Base-by-base conservation (phyloP, 1,140 invertebrate genomes). In the Aplysia californica region DNA sequence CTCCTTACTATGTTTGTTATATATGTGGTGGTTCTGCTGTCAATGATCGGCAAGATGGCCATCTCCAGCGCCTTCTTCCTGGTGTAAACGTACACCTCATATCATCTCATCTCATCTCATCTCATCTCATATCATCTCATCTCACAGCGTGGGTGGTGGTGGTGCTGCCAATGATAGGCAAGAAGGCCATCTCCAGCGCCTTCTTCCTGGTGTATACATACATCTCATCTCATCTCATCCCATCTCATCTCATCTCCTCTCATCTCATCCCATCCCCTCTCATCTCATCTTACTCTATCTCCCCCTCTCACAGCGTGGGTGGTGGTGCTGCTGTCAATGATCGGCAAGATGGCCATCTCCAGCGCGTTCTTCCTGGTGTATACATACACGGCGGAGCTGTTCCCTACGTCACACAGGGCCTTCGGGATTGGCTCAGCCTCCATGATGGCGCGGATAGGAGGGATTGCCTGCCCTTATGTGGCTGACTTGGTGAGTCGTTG, bases 321-420 rank as follows among this genome's bases (percentile, higher is more conserved):
- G 20, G 31, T 66, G 23, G 59, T 67, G n/a, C 20, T 38, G 0
- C 61, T 83, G 36, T 80, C 81, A n/a, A 61, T 83, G 71, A 39
- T 79, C 1, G 81, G 77, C 23, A 78, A 77, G 26, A n/a, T 77
- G 44, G 65, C 77, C 2, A 39, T 71, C 1, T 50, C 79, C 10
- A 64, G 58, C 0, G 79, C 38, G 2, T 76, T 79, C 50, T n/a
- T 29, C 0, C 29, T 64, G 0, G 92, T 96, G 33, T 96, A 96
- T 82, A 91, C 96, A 55, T 95, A 94, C 84, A 93, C 95, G 5
- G 93, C 93, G 20, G 95, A 96, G 90, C 93, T 95, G 84, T 96
- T 95, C 83, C 96, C 96, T 4, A 97, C 96, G 0, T 93, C 94
- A 10, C 93, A 96, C 50, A 90, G 95, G 71, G 95, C 94, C 83